Conservation (phyloP, 2,797 vertebrate species). For the Limnodromus scolopaceus region DNA sequence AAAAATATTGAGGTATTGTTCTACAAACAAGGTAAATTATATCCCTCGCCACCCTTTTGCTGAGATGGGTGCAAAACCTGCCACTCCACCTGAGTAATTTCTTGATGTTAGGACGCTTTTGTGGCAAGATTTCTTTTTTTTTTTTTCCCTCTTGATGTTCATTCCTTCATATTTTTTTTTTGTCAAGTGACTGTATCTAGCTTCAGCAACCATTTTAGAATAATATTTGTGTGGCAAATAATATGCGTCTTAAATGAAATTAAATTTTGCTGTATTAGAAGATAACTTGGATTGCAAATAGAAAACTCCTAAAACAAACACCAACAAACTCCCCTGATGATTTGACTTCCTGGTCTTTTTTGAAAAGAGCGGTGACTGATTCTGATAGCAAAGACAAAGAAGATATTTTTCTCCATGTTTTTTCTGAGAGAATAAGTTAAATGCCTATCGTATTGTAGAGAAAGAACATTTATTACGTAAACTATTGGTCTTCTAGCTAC, state of each 20-base stretch:
- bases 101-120: not conserved
- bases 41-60: not conserved
- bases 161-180: not conserved
- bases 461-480: not conserved
- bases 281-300: constrained; percentile 2
- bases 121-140: not conserved
- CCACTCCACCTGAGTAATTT: not conserved
- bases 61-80: not conserved
- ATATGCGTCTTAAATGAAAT: not conserved
- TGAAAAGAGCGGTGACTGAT: not conserved
- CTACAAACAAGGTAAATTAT: not conserved
- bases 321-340: not conserved
- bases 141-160: not conserved
- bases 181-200: not conserved
- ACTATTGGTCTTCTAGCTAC: not conserved
- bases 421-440: not conserved
- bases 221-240: not conserved
- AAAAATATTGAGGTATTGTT: not conserved
- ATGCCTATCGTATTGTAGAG: not conserved
- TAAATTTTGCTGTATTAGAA: not conserved
- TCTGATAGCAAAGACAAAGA: not conserved
- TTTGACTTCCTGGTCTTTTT: not conserved
- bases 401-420: fast-evolving
- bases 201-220: not conserved
- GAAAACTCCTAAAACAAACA: not conserved